These are phyloP conservation scores for Lepus americanus DNA, from an alignment of 2,113 vertebrate genomes.

Conservation along the genomic window DNA sequence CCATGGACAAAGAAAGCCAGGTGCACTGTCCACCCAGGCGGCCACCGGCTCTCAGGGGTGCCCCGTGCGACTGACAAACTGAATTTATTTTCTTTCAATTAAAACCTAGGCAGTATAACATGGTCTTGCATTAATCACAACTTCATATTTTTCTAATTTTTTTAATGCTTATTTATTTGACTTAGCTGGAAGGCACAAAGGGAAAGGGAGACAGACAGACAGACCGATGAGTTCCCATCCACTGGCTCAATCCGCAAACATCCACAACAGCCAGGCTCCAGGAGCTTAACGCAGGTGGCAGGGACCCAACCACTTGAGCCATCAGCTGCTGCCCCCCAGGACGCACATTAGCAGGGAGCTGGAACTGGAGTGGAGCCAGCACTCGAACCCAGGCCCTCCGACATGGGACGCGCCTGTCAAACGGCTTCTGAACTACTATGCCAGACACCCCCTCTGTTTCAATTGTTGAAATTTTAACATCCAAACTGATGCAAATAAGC, in stretches of 20 bases:
- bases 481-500: background rate
- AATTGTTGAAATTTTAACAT: background rate
- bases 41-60: background rate
- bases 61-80: background rate
- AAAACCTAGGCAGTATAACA: background rate
- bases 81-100: background rate
- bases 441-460: background rate
- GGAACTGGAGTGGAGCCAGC: background rate
- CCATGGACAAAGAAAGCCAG: accelerated
- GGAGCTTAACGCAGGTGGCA: no score
- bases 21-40: accelerated
- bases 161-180: background rate
- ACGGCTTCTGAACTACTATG: no score
- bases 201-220: no score
- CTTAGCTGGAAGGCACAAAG: no score
- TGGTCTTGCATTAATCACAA: background rate
- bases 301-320: no score
- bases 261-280: no score
- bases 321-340: no score
- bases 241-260: no score
- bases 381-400: no score
- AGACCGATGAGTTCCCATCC: no score
- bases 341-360: no score
- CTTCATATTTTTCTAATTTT: background rate
- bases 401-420: no score